phyloP scores from a whole-genome alignment of 53 echinoderm and acorn worm genomes.

The Actinopyga echinites region DNA sequence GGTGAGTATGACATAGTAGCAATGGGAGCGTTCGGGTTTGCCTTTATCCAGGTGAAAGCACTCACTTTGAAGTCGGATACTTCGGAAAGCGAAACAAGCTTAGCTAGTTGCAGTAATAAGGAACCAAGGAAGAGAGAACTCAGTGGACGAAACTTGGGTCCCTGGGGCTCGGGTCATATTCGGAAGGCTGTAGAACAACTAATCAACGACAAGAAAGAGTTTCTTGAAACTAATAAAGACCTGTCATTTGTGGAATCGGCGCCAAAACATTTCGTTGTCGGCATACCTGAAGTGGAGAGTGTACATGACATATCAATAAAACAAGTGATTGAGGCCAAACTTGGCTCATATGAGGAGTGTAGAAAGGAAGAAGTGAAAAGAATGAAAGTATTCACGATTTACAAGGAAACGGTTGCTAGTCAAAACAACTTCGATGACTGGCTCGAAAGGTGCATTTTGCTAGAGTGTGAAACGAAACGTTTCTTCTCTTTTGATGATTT shows the following conservation, averaged over 20 bases:
- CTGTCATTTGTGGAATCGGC: not conserved
- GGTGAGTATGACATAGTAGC: conserved; percentile 19
- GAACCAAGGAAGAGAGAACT: no score
- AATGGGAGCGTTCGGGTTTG: conserved; percentile 1
- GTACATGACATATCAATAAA: not conserved
- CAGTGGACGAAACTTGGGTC: no score
- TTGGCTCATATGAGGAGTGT: not conserved
- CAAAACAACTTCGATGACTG: not conserved
- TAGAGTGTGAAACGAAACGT: not conserved
- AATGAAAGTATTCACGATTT: not conserved
- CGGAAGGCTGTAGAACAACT: not conserved
- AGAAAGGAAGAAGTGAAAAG: not conserved
- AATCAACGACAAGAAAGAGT: not conserved
- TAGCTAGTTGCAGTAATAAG: no score
- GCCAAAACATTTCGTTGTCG: conserved; percentile 5
- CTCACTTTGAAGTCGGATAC: not conserved
- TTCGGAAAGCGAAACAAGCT: no score
- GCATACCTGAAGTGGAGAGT: not conserved
- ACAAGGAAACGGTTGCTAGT: not conserved
- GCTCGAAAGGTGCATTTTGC: not conserved
- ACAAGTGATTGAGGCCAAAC: not conserved
- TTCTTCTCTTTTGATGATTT: not conserved
- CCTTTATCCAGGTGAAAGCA: conserved; percentile 16
- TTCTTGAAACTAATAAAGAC: conserved; percentile 4
- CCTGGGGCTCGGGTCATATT: not conserved